Conservation (phyloP, 1,140 invertebrate genomes). For the Drosophila azteca region DNA sequence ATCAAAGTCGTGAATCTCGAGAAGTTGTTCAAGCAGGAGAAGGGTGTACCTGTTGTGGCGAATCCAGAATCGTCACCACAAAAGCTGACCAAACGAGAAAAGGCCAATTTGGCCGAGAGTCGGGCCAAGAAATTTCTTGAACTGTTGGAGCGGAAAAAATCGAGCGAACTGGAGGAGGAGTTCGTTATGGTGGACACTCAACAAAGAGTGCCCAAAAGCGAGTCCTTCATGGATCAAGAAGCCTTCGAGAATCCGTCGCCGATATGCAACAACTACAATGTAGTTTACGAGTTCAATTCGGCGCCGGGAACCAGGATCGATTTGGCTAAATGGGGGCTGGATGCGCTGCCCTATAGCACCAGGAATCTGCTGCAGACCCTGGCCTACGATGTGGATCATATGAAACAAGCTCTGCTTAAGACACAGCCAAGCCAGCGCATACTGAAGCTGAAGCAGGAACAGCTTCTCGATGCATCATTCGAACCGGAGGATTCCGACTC, state of each 20-base stretch:
- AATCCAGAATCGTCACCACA: not conserved
- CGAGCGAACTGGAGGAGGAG: constrained; percentile 22
- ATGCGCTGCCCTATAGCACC: constrained; percentile 40
- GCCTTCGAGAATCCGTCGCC: constrained; percentile 62
- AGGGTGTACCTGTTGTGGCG: not conserved
- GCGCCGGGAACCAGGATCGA: constrained; percentile 32
- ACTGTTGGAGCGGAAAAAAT: constrained; percentile 1
- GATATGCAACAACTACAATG: constrained; percentile 58
- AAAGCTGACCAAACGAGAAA: constrained; percentile 23
- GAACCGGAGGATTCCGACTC: constrained; percentile 17
- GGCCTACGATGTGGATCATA: constrained; percentile 32
- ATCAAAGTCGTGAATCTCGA: constrained; percentile 17
- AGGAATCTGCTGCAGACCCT: constrained; percentile 41
- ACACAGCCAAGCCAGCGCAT: constrained; percentile 37
- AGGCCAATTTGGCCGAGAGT: constrained; percentile 22
- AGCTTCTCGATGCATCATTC: not conserved
- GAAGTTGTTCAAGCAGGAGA: constrained; percentile 8
- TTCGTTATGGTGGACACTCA: constrained; percentile 58
- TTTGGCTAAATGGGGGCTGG: constrained; percentile 57
- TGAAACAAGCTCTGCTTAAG: constrained; percentile 33
- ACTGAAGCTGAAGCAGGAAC: constrained; percentile 31
- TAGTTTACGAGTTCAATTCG: constrained; percentile 63
- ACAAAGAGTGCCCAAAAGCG: constrained; percentile 29
- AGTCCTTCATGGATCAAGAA: constrained; percentile 15
- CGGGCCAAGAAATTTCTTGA: constrained; percentile 23